A percentile compares a stretch with the other conserved stretches of the same genome.
Conservation (phyloP, 2,888 invertebrate genomes). For the Andrena bucephala region DNA sequence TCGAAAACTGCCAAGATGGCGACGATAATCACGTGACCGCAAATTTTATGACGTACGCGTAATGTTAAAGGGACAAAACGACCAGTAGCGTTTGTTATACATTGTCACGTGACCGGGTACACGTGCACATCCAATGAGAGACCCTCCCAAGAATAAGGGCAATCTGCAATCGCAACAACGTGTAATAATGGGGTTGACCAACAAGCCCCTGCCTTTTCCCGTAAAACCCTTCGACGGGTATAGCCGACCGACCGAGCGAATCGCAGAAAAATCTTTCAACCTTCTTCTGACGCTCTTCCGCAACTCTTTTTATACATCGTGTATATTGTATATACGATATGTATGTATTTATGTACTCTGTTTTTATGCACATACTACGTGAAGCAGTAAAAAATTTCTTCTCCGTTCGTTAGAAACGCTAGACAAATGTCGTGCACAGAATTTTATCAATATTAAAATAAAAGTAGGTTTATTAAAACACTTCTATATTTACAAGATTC, state of each 20-base stretch:
- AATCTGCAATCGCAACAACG: constrained; percentile 69
- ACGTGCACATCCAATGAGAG: constrained; percentile 75
- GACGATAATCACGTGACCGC: constrained; percentile 79
- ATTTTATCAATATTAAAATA: background rate
- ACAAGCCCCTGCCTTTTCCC: constrained; percentile 53
- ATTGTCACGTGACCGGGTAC: constrained; percentile 72
- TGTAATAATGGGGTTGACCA: constrained; percentile 57
- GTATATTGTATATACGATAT: constrained; percentile 8
- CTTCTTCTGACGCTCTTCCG: background rate
- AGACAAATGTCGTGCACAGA: no score
- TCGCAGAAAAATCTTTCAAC: background rate
- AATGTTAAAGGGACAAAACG: constrained; percentile 78
- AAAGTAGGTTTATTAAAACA: background rate
- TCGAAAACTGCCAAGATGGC: constrained; percentile 83
- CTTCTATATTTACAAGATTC: background rate
- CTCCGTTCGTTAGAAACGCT: no score
- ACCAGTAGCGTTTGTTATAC: constrained; percentile 71
- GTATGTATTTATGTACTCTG: background rate
- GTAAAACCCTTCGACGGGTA: background rate
- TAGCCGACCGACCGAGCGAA: background rate
- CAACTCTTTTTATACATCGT: background rate
- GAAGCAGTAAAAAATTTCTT: constrained; percentile 1
- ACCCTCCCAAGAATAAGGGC: constrained; percentile 73
- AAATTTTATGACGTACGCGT: constrained; percentile 79
- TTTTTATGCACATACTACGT: constrained; percentile 9